Conservation (phyloP, 2,888 invertebrate species). For the Microctonus aethiopoides region DNA sequence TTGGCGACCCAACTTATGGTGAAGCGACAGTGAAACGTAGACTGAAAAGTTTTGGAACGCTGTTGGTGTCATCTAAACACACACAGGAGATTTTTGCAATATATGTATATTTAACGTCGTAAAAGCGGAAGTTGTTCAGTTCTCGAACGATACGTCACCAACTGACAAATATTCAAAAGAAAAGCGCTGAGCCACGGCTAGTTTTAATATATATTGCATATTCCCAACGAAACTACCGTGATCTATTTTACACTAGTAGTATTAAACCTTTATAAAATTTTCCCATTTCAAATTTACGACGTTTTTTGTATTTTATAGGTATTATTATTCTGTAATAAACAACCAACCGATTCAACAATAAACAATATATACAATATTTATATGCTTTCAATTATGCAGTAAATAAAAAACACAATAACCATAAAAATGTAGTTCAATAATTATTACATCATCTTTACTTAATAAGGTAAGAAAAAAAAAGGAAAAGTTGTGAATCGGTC, state of each 20-base stretch:
- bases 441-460: too few species aligned
- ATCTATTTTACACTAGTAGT: slow-evolving; percentile 33
- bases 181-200: slow-evolving; percentile 36
- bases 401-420: not conserved
- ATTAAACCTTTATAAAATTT: too few species aligned
- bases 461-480: too few species aligned
- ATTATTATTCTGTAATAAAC: too few species aligned
- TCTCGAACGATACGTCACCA: slow-evolving; percentile 29
- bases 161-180: slow-evolving; percentile 43
- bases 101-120: too few species aligned
- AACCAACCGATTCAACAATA: not conserved
- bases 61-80: slow-evolving; percentile 16
- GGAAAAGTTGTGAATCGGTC: too few species aligned
- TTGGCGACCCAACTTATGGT: slow-evolving; percentile 10
- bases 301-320: too few species aligned
- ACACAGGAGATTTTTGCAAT: too few species aligned
- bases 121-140: slow-evolving; percentile 21
- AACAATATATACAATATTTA: not conserved
- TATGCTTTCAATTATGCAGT: not conserved
- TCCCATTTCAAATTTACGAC: too few species aligned
- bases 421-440: too few species aligned
- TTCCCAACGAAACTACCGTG: slow-evolving; percentile 32
- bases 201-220: slow-evolving; percentile 37
- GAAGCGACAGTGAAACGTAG: slow-evolving; percentile 25
- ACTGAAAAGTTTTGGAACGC: slow-evolving; percentile 34